Conservation (phyloP, 1,140 invertebrate genomes). For the Lepidurus packardi region DNA sequence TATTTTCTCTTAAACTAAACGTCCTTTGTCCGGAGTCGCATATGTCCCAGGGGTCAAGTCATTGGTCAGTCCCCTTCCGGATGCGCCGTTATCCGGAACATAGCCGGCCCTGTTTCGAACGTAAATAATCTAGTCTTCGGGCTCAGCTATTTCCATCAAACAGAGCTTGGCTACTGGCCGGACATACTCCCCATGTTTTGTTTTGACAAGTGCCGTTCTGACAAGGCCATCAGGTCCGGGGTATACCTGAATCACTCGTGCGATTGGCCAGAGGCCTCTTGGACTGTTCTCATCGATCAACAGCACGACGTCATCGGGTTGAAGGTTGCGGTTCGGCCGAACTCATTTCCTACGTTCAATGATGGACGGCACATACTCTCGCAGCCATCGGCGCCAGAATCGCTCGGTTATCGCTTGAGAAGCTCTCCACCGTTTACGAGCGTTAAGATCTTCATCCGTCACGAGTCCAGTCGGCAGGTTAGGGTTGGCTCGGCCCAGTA, state of each 20-base stretch:
- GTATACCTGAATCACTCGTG: neutral
- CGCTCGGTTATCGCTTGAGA: too few species aligned
- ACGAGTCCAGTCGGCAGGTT: slow-evolving; percentile 16
- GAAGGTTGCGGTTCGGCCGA: neutral
- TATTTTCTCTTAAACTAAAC: neutral
- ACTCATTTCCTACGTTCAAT: neutral
- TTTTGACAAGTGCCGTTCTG: neutral
- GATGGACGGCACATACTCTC: slow-evolving; percentile 14
- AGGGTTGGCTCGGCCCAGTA: slow-evolving; percentile 24
- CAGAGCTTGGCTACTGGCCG: neutral
- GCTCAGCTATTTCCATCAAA: neutral
- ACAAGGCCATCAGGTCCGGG: slow-evolving; percentile 2
- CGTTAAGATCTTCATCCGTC: neutral
- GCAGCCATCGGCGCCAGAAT: neutral
- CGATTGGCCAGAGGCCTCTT: neutral
- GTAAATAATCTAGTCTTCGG: too few species aligned
- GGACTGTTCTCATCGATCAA: neutral
- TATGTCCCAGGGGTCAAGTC: too few species aligned
- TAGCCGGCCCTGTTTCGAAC: too few species aligned
- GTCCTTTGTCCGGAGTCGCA: neutral
- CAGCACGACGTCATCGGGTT: neutral
- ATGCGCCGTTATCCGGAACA: too few species aligned
- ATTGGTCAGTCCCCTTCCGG: too few species aligned
- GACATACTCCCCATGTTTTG: neutral
- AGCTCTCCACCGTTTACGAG: too few species aligned